Evolutionary conservation across 2,888 invertebrate genomes (phyloP).

Genomic region (Mactromeris polynyma): DNA sequence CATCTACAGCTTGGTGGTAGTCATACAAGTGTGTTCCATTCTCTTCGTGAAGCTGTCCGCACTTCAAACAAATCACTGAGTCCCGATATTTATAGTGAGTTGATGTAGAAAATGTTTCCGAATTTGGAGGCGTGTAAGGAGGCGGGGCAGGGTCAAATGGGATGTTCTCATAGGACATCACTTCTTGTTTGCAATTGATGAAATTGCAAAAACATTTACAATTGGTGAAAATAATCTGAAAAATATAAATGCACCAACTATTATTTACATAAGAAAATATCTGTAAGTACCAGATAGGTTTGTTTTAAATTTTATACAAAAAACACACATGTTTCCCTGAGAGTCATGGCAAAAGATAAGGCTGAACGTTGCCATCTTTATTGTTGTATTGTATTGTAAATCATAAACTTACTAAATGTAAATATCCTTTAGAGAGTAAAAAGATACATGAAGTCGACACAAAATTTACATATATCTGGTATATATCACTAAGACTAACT

Average conservation of each 20-base stretch:
- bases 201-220: not conserved
- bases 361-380: too few relatives aligned
- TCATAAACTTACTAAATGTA: not conserved
- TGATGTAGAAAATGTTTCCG: slow-evolving; percentile 69
- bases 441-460: not conserved
- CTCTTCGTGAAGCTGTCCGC: slow-evolving; percentile 85
- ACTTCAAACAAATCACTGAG: slow-evolving; percentile 81
- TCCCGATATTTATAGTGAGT: slow-evolving; percentile 74
- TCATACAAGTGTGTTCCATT: slow-evolving; percentile 87
- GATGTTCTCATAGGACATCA: slow-evolving; percentile 64
- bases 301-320: not conserved
- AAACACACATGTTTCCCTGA: not conserved
- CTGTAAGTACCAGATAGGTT: not conserved
- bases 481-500: too few relatives aligned
- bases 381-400: too few relatives aligned
- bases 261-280: not conserved
- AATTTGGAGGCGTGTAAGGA: slow-evolving; percentile 67
- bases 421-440: too few relatives aligned
- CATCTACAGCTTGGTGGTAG: slow-evolving; percentile 87
- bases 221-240: not conserved
- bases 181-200: slow-evolving; percentile 30
- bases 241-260: not conserved
- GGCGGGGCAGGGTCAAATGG: slow-evolving; percentile 66
- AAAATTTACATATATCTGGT: too few relatives aligned
- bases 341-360: too few relatives aligned